Base-by-base conservation (phyloP, 2,888 invertebrate species). In the Leptinotarsa rubiginosa region DNA sequence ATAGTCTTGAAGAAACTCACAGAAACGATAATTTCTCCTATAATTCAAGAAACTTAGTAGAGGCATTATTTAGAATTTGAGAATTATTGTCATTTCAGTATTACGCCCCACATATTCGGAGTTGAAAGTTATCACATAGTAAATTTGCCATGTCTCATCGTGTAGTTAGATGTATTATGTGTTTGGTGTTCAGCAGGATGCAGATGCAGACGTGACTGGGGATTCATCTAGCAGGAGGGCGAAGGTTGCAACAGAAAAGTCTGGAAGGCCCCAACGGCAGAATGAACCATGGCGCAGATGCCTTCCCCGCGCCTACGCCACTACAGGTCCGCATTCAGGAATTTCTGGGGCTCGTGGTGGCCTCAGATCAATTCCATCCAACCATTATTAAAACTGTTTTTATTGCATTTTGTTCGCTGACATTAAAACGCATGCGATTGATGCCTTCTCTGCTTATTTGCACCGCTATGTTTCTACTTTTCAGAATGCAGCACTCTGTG, bases 201-300 rank as follows among this genome's bases (percentile, higher is more conserved):
- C 68, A 83, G 79, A 85, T 86, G 10, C 85, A 85, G 4, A 87
- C 84, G 66, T 86, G 69, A 71, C 50, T 67, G 69, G 71, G 62
- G 71, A 67, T 66, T 72, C 73, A 75, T 65, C 70, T 77, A 50
- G 50, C 69, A 67, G 49, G 52, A 54, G 16, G 66, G 65, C 70
- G 49, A 69, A 59, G 65, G 59, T 66, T 54, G 50, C 68, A 54
- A 47, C 64, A 56, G 69, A 67, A 54, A 31, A 50, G 18, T 50
- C 31, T 65, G 31, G 72, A 76, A 80, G 75, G 69, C 71, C 75
- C 70, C 78, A 75, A 72, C 75, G 76, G 79, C 81, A 88, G 87
- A 86, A 88, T 88, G 88, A 87, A 84, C 87, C 83, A 88, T 87
- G 87, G 87, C 82, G 86, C 87, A 87, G 87, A 85, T 87, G 84